Percentiles rank a stretch among this genome's conserved stretches.
Evolutionary conservation across 2,113 vertebrate genomes (phyloP).

Genomic region (Indri indri): DNA sequence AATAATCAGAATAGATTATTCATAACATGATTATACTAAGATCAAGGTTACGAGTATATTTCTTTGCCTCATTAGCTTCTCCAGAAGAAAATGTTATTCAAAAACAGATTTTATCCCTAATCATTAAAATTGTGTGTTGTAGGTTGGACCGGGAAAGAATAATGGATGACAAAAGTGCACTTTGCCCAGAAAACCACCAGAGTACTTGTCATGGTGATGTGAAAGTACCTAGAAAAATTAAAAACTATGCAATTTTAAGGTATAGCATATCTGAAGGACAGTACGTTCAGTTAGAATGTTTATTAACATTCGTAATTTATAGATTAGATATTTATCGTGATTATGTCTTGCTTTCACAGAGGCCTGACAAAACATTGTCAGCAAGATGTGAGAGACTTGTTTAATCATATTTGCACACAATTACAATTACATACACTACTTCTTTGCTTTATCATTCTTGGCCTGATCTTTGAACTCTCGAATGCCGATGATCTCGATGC

Average conservation of each 20-base stretch:
- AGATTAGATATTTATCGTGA: neutral
- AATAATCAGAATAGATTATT: neutral
- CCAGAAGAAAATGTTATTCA: neutral
- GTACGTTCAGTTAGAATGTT: neutral
- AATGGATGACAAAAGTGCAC: neutral
- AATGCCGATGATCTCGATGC: slow-evolving; percentile 9
- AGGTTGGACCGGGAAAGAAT: neutral
- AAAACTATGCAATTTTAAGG: neutral
- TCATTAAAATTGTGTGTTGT: neutral
- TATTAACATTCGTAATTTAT: neutral
- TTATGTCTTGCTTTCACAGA: neutral
- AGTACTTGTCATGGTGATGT: neutral
- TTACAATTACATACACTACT: neutral
- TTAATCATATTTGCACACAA: neutral
- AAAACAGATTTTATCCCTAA: neutral
- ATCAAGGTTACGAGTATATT: neutral
- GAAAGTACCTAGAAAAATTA: neutral
- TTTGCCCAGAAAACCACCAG: neutral
- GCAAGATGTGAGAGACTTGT: neutral
- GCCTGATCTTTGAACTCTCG: slow-evolving; percentile 42
- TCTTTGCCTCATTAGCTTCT: neutral
- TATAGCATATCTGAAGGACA: neutral
- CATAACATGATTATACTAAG: neutral
- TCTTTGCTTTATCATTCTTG: slow-evolving; percentile 39
- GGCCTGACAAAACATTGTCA: neutral